phyloP scores from a whole-genome alignment of 2,888 invertebrate species.

The Helicoverpa assulta region DNA sequence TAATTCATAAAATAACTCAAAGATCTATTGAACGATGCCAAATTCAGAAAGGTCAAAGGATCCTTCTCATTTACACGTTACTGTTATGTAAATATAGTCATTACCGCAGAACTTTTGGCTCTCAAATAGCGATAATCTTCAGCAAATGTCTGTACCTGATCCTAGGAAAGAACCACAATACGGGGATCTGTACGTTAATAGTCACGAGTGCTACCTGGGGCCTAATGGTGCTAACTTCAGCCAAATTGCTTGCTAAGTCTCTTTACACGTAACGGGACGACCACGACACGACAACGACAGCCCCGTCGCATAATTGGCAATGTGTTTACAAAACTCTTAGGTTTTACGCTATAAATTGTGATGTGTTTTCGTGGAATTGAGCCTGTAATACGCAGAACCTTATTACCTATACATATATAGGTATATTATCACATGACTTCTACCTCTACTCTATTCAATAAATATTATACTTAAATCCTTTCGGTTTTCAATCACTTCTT shows the following conservation, averaged over 20 bases:
- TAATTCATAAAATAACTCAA: background rate
- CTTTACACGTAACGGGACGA: slow-evolving; percentile 37
- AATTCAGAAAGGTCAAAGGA: background rate
- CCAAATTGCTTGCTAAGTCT: slow-evolving; percentile 61
- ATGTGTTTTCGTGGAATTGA: background rate
- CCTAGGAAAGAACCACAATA: slow-evolving; percentile 45
- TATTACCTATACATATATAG: too few relatives aligned
- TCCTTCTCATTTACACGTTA: background rate
- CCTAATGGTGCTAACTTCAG: slow-evolving; percentile 65
- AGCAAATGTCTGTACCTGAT: slow-evolving; percentile 18
- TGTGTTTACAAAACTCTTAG: background rate
- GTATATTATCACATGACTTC: too few relatives aligned
- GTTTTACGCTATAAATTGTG: background rate
- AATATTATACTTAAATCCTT: too few relatives aligned
- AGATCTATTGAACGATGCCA: background rate
- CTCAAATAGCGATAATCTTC: background rate
- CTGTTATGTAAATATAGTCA: slow-evolving; percentile 8
- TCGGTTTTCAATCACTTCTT: too few relatives aligned
- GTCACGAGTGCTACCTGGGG: slow-evolving; percentile 72
- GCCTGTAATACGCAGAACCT: too few relatives aligned
- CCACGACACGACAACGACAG: slow-evolving; percentile 17
- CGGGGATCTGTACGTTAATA: slow-evolving; percentile 63
- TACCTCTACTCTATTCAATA: too few relatives aligned
- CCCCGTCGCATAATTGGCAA: slow-evolving; percentile 16
- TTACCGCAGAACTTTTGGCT: slow-evolving; percentile 2